Evolutionary conservation across 2,113 vertebrate species (phyloP), one percentile per base, ranked within the genome.

Genomic region (Crotalus tigris): DNA sequence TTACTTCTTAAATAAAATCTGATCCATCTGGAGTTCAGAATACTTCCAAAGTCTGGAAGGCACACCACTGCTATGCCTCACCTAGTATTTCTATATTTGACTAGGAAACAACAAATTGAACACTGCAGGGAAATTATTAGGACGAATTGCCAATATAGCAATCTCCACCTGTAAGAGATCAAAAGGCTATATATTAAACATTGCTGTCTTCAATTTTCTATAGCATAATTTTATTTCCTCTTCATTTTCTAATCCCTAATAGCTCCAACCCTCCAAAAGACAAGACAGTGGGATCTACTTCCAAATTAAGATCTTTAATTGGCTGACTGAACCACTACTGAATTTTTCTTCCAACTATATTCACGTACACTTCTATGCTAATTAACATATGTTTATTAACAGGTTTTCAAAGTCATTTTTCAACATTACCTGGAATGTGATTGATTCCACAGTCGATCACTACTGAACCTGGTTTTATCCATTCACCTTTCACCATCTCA

Each of bases 381-480:
- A 44, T 26, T 61, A 61, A 59, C 7, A 24, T 26, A 90, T 93
- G n/a, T 49, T 58, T 39, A 2, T 86, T 33, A 91, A 21, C 92
- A 46, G 3, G 61, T 94, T 92, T 33, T 61, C 1, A 15, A 75
- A 53, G 17, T 19, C 39, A 13, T 19, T 87, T 49, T 94, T 95
- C 97, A 85, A 19, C 5, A 1, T 39, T 94, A 99, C 99, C 99
- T 97, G 98, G 97, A 94, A 99, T 85, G 49, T 99, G 97, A 96
- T 99, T 99, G 97, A 99, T 99, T 91, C 99, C 99, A 88, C 99
- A 99, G 97, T 99, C 99, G 24, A 99, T 99, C 94, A 99, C 99
- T 0, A 99, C 94, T 0, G 99, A 99, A 59, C 99, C 99, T 11
- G 98, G 98, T 96, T 99, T 99, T 96, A 99, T 98, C 99, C 99